Conservation (phyloP, 2,888 invertebrate genomes). For the Maniola hyperantus region DNA sequence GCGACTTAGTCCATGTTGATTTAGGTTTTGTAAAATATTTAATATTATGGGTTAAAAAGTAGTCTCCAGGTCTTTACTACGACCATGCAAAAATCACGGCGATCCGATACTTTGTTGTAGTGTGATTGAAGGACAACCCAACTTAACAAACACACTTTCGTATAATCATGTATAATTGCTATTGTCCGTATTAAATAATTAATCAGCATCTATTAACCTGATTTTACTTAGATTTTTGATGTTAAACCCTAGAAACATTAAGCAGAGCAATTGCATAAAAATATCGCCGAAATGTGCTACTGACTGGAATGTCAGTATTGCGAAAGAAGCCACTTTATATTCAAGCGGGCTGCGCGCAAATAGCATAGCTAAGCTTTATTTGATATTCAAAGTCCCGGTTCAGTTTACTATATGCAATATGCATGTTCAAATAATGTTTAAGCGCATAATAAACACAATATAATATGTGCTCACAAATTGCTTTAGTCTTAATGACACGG, state of each 20-base stretch:
- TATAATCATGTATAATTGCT: too few species aligned
- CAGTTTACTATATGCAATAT: slow-evolving; percentile 49
- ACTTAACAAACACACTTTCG: too few species aligned
- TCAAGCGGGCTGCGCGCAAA: slow-evolving; percentile 56
- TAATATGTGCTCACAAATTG: slow-evolving; percentile 29
- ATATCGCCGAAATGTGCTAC: slow-evolving; percentile 49
- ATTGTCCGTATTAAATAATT: too few species aligned
- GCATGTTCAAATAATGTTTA: slow-evolving; percentile 41
- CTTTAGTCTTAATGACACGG: slow-evolving; percentile 25
- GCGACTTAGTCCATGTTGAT: too few species aligned
- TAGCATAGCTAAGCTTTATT: slow-evolving; percentile 57
- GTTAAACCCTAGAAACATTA: not conserved
- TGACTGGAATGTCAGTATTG: slow-evolving; percentile 54
- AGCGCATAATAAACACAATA: slow-evolving; percentile 28
- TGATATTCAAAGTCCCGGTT: slow-evolving; percentile 64
- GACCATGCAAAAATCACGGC: too few species aligned
- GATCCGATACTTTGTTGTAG: too few species aligned
- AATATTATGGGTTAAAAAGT: too few species aligned
- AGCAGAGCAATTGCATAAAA: slow-evolving; percentile 41
- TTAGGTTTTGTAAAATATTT: too few species aligned
- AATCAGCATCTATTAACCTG: too few species aligned
- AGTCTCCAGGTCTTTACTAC: too few species aligned
- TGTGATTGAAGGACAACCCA: too few species aligned
- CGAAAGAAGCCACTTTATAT: slow-evolving; percentile 65
- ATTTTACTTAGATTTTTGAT: not conserved